Evolutionary conservation across 2,797 vertebrate species (phyloP), one percentile per base, ranked within the genome.

Genomic region (Ataeniobius toweri): DNA sequence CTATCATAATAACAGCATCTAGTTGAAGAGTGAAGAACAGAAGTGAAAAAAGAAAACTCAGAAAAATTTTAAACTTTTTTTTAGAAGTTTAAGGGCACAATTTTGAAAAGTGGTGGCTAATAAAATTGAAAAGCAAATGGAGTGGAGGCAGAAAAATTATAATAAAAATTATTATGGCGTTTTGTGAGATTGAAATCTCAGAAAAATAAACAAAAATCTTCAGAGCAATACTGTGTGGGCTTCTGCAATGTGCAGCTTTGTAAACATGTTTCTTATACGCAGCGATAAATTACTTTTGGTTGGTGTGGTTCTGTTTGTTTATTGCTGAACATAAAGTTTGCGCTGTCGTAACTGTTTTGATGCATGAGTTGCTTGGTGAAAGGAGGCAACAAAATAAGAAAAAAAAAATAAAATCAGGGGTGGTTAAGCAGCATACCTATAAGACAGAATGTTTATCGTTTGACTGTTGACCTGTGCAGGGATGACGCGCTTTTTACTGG

Each of bases 321-420:
- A 28, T 70, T 70, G 67, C 24, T 48, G 24, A 70, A 70, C 67
- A 48, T 48, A 70, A 70, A 48, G 14, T 70, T 70, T 46, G 67
- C 3, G 14, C 67, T n/a, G 26, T 48, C 44, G 6, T 48, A 70
- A 70, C n/a, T 48, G 44, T 70, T 46, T 70, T 69, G 67, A 48
- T 69, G 41, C 13, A 48, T 48, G 41, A 26, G 2, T 26, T 70
- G 67, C 44, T 70, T 70, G 13, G 44, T 70, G 14, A 70, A 18
- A 70, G 13, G 24, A 48, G 26, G 24, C 6, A 12, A 22, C 51
- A 53, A 53, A 68, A 14, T 6, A 70, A 70, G 6, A 70, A 8
- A 18, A 46, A 10, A n/a, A n/a, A 12, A 14, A 16, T 46, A 48
- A 16, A 48, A 48, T 70, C 6, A 26, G 41, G 20, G 67, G 26